Percentiles rank a stretch among this genome's conserved stretches.
Evolutionary conservation across 1,140 invertebrate species (phyloP).

Genomic region (Atta cephalotes): DNA sequence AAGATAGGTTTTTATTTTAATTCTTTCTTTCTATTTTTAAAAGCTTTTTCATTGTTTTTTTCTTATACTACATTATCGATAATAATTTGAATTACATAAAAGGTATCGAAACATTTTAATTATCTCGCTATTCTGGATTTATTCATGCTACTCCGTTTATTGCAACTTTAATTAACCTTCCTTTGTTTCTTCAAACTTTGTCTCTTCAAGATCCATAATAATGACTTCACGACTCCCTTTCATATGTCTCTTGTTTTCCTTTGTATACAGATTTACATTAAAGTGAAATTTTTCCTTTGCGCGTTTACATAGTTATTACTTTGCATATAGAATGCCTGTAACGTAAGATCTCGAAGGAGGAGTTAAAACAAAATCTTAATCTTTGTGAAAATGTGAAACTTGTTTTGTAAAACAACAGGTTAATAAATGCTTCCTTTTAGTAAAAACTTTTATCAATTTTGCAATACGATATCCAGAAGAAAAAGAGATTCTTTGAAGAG

Average conservation of each 20-base stretch:
- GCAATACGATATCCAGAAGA: neutral
- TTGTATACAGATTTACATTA: slow-evolving; percentile 46
- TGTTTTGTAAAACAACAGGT: neutral
- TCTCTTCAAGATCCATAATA: slow-evolving; percentile 40
- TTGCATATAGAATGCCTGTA: slow-evolving; percentile 2
- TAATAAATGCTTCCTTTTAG: neutral
- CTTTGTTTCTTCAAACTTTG: slow-evolving; percentile 24
- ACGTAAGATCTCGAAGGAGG: neutral
- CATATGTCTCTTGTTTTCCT: neutral
- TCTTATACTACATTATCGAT: neutral
- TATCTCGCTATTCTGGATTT: slow-evolving; percentile 2
- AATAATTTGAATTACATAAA: neutral
- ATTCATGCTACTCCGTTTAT: neutral
- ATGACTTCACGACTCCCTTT: slow-evolving; percentile 8
- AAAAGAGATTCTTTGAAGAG: neutral
- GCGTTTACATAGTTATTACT: slow-evolving; percentile 15
- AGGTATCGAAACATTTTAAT: slow-evolving; percentile 3
- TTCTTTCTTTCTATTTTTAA: neutral
- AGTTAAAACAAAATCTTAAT: neutral
- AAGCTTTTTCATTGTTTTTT: neutral
- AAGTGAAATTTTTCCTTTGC: slow-evolving; percentile 5
- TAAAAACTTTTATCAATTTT: slow-evolving; percentile 4
- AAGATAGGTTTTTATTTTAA: neutral
- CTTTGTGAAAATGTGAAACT: neutral
- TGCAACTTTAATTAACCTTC: slow-evolving; percentile 4